A percentile compares a stretch with the other conserved stretches of the same genome.
phyloP scores from a whole-genome alignment of 23 tunicate species.

The Corella eumyota region DNA sequence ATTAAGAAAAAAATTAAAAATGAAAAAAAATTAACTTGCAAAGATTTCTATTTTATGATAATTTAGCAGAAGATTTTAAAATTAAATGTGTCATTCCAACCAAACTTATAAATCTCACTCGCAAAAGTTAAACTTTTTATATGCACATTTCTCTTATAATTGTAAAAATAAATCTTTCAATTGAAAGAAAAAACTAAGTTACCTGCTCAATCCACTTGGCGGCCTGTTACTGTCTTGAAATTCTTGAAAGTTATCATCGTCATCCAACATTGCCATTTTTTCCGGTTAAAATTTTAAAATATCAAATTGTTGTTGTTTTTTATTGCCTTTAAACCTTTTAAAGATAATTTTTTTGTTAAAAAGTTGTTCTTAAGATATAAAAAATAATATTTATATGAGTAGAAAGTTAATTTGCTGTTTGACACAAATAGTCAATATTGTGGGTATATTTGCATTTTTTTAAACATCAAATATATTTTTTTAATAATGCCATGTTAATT shows the following conservation, averaged over 20 bases:
- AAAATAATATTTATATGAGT: too few relatives aligned
- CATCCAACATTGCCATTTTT: too few relatives aligned
- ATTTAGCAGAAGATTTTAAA: neutral
- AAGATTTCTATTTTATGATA: neutral
- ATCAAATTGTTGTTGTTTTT: too few relatives aligned
- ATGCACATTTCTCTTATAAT: neutral
- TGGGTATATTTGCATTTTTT: too few relatives aligned
- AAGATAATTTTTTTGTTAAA: too few relatives aligned
- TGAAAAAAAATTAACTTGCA: neutral
- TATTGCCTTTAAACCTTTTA: too few relatives aligned
- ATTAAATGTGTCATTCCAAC: neutral
- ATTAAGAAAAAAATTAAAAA: neutral
- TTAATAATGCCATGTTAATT: too few relatives aligned
- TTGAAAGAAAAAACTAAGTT: neutral
- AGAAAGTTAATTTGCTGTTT: too few relatives aligned
- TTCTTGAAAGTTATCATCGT: constrained; percentile 28
- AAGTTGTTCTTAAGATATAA: neutral
- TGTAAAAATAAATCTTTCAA: neutral
- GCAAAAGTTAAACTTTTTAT: neutral
- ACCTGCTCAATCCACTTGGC: constrained; percentile 62
- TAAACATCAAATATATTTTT: too few relatives aligned
- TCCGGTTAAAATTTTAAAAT: too few relatives aligned
- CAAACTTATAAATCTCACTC: neutral
- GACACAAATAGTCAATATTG: too few relatives aligned
- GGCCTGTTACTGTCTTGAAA: constrained; percentile 31